Percentiles rank a stretch among this genome's conserved stretches.
Conservation (phyloP, 2,797 vertebrate genomes). For the Setipinna tenuifilis region DNA sequence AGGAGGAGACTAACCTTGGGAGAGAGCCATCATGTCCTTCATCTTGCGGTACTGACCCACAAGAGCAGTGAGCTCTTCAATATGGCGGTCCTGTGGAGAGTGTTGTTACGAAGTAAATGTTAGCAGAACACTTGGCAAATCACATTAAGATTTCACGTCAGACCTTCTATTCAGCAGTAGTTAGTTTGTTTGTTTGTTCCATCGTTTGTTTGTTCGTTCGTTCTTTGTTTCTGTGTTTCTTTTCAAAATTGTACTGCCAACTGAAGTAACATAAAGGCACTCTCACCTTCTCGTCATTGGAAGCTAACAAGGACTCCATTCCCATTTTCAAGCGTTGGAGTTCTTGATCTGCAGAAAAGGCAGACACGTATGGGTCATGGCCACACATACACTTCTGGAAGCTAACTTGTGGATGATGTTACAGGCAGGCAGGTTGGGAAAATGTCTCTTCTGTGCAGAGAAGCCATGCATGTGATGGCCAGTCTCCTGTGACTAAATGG, state of each 20-base stretch:
- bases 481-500: constrained; percentile 11
- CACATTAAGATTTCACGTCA: not conserved
- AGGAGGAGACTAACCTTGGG: constrained; percentile 65
- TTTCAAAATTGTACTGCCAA: not conserved
- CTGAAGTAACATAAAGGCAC: not conserved
- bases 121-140: not conserved
- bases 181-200: too few species aligned
- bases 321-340: constrained; percentile 90
- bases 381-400: constrained; percentile 27
- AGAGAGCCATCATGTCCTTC: constrained; percentile 76
- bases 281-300: constrained; percentile 93
- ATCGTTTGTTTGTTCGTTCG: too few species aligned
- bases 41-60: constrained; percentile 86
- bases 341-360: constrained; percentile 84
- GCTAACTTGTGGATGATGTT: not conserved
- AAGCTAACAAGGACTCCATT: constrained; percentile 89
- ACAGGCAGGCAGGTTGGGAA: constrained; percentile 20
- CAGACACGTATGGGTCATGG: constrained; percentile 18
- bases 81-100: constrained; percentile 84
- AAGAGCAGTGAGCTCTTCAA: constrained; percentile 86
- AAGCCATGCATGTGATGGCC: constrained; percentile 22
- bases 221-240: too few species aligned
- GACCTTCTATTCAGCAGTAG: not conserved
- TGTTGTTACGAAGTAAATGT: not conserved
- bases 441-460: not conserved